Evolutionary conservation across 2,888 invertebrate species (phyloP).

Genomic region (Camptogramma bilineatum): DNA sequence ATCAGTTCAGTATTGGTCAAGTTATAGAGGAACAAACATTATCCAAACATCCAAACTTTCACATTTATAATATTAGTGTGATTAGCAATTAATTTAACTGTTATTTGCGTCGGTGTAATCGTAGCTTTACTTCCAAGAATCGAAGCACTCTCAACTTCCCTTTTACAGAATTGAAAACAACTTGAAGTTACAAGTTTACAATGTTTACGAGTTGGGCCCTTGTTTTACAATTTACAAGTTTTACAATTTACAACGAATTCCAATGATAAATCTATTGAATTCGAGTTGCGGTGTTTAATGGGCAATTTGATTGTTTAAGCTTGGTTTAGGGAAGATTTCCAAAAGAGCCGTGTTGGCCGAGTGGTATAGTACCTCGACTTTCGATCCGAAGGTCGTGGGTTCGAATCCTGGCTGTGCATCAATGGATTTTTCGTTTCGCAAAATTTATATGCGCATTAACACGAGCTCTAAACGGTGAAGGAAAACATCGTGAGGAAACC

Average conservation of each 20-base stretch:
- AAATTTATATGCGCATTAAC: too few species aligned
- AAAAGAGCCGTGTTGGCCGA: too few species aligned
- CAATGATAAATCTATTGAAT: slow-evolving; percentile 15
- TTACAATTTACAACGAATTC: slow-evolving; percentile 6
- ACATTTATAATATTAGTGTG: too few species aligned
- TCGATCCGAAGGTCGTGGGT: too few species aligned
- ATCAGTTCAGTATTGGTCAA: too few species aligned
- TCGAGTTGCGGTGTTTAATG: slow-evolving; percentile 3
- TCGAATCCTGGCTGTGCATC: too few species aligned
- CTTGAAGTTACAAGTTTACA: slow-evolving; percentile 17
- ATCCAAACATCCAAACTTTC: too few species aligned
- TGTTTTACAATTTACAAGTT: slow-evolving; percentile 20
- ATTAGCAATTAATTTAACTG: background rate
- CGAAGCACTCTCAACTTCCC: slow-evolving; percentile 24
- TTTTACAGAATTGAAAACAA: slow-evolving; percentile 30
- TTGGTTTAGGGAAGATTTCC: background rate
- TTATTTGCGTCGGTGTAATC: slow-evolving; percentile 4
- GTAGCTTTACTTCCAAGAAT: slow-evolving; percentile 11
- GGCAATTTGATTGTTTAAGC: slow-evolving; percentile 11
- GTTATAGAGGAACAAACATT: too few species aligned
- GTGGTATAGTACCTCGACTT: too few species aligned
- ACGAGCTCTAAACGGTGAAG: too few species aligned
- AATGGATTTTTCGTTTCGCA: too few species aligned
- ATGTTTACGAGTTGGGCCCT: slow-evolving; percentile 21
- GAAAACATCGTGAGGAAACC: too few species aligned